Base-by-base conservation (phyloP, 2,888 invertebrate species). In the Drosophila gaucha region DNA sequence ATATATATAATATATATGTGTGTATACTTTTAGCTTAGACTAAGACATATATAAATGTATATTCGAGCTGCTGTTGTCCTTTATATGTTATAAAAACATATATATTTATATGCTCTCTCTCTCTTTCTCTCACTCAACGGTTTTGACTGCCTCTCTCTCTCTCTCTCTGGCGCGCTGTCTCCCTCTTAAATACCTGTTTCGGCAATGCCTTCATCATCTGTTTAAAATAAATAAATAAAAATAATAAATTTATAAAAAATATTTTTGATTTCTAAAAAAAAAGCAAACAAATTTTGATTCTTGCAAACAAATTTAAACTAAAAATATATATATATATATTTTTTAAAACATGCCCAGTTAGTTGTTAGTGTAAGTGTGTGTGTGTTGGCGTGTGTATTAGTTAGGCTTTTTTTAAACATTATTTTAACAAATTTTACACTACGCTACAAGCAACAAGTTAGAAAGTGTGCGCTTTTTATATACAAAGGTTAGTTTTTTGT, bases 191-290 rank as follows among this genome's bases (percentile, higher is more conserved):
- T 97, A 92, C 97, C 97, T 70, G 97, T 97, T 93, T 97, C 97
- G 54, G 97, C 97, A 91, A 97, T 97, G 89, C 97, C 97, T 93
- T 97, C 97, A 93, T 97, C 97, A 94, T 97, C 97, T 97, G 94
- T 72, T 71, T 9, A 60, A 6, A 10, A 38, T 10, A 39, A n/a
- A 4, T 4, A 12, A 94, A 90, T 88, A 35, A 26, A 52, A 33
- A 90, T 88, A 35, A 26, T 50, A 33, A 36, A 35, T 24, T 24
- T 16, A 43, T 28, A 12, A 10, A 10, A 41, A 24, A 10, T 16
- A 4, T 20, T 14, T 22, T 8, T 8, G 2, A 2, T 26, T 28
- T 20, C 18, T 6, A 14, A 14, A 12, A 30, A n/a, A 12, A 12
- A 9, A 30, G 20, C 22, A 39, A 24, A 31, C 22, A 16, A 39